Evolutionary conservation across 2,797 vertebrate species (phyloP), one percentile per base, ranked within the genome.

Genomic region (Vultur gryphus): DNA sequence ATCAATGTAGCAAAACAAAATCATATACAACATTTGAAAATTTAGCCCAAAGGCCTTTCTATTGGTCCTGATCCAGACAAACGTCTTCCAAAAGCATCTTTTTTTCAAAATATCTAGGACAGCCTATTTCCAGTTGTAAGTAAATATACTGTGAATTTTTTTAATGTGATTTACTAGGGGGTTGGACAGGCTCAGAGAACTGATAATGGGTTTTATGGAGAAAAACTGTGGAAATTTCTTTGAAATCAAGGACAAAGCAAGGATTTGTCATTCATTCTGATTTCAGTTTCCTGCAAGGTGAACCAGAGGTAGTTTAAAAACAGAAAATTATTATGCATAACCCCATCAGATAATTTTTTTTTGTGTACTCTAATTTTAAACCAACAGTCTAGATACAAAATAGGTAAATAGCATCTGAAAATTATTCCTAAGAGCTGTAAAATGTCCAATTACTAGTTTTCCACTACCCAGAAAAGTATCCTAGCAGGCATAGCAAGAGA

Each of bases 91-190:
- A 85, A 93, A 83, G 2, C 39, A 72, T 46, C 5, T 52, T 62
- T 44, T 48, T 82, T 35, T 21, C 31, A 25, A 73, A 87, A 57
- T 80, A 25, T 72, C 49, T 51, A 31, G 25, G 48, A 79, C 79
- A 88, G 55, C 35, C 58, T 89, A 65, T 91, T 89, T 92, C 43
- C 28, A 51, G 8, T 25, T 3, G 0, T 51, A 90, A 90, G 57
- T 55, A 91, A 95, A 97, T 81, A 85, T 81, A 86, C 65, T 88
- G 72, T 91, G 73, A 92, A n/a, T 79, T 66, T 54, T 59, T 83
- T 84, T 54, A 86, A 89, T 84, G 43, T 69, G 59, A 81, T 84
- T 90, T 95, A 88, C 57, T 66, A 55, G 44, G 28, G 33, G 5
- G 28, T 33, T 87, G 49, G 64, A 88, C 33, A 61, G 51, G 35